Percentiles rank a stretch among this genome's conserved stretches.
Evolutionary conservation across 2,113 vertebrate species (phyloP).

Genomic region (Pteronura brasiliensis): DNA sequence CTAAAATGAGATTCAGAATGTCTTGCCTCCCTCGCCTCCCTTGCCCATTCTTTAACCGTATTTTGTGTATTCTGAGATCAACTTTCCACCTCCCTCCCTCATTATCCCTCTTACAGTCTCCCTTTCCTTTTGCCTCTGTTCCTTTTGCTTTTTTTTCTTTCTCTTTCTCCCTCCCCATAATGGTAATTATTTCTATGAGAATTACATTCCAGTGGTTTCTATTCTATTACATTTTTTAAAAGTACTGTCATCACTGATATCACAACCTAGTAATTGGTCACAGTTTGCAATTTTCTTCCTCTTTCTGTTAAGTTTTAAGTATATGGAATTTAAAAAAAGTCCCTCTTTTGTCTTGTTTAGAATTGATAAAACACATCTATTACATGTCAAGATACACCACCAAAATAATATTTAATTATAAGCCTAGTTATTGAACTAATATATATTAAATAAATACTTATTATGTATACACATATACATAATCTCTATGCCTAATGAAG

Average conservation of each 20-base stretch:
- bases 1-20: not conserved
- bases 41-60: not conserved
- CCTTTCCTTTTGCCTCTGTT: not conserved
- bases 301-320: not conserved
- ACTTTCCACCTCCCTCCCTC: not conserved
- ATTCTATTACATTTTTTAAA: not conserved
- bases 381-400: not conserved
- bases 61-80: not conserved
- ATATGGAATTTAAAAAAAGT: not conserved
- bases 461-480: not conserved
- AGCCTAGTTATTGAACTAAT: not conserved
- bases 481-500: not conserved
- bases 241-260: not conserved
- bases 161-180: not conserved
- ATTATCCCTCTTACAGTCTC: not conserved
- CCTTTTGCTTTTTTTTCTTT: not conserved
- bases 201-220: not conserved
- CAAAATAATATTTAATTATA: not conserved
- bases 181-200: not conserved
- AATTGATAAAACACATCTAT: not conserved
- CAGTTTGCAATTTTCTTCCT: not conserved
- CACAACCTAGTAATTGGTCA: not conserved
- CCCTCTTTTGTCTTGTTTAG: not conserved
- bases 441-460: not conserved
- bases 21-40: not conserved